phyloP scores from a whole-genome alignment of 2,797 vertebrate genomes.

The Tapera naevia region DNA sequence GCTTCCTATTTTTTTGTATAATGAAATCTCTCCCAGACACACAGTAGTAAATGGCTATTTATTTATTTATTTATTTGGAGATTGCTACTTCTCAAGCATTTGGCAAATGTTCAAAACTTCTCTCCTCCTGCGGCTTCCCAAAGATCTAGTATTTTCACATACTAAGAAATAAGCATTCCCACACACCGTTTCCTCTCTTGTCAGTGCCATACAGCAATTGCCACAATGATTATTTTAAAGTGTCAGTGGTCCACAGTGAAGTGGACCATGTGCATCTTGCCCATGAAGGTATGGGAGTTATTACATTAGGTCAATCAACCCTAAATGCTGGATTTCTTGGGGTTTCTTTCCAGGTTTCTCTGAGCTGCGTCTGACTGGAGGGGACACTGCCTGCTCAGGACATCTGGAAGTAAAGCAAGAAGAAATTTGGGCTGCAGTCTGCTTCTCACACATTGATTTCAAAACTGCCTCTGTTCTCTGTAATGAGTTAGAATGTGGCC shows the following conservation, averaged over 20 bases:
- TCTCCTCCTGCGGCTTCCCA: not conserved
- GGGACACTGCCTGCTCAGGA: slow-evolving; percentile 71
- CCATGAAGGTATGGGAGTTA: not conserved
- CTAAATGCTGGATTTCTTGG: not conserved
- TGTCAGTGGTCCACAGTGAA: not conserved
- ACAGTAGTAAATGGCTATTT: not conserved
- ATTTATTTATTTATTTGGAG: not conserved
- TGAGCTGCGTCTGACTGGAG: slow-evolving; percentile 48
- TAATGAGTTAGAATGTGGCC: slow-evolving; percentile 72
- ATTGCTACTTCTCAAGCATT: not conserved
- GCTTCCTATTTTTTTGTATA: not conserved
- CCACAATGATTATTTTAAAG: not conserved
- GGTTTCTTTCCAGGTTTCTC: slow-evolving; percentile 47
- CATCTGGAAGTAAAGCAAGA: slow-evolving; percentile 61
- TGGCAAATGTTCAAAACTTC: not conserved
- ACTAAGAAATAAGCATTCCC: not conserved
- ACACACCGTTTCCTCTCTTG: not conserved
- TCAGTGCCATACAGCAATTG: not conserved
- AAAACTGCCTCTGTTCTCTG: slow-evolving; percentile 76
- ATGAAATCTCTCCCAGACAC: not conserved
- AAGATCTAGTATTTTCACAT: not conserved
- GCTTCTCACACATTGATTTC: slow-evolving; percentile 73
- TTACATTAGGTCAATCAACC: not conserved
- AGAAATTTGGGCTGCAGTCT: slow-evolving; percentile 64
- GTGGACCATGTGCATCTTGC: not conserved